Percentiles rank a stretch among this genome's conserved stretches.
Evolutionary conservation across 2,797 vertebrate genomes (phyloP).

Genomic region (Amblyopsis hoosieri): DNA sequence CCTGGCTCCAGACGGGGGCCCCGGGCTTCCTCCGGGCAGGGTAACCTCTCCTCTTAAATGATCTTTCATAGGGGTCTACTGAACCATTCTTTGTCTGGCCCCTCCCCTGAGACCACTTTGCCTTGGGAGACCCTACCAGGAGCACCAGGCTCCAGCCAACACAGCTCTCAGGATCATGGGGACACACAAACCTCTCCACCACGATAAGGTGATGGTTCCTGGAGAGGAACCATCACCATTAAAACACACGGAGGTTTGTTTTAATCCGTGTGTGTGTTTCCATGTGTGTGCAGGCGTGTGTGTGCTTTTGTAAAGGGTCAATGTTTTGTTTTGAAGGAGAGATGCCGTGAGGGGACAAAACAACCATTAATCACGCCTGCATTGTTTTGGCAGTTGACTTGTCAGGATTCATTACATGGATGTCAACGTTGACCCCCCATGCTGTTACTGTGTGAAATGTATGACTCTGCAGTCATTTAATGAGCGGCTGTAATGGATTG

Average conservation of each 20-base stretch:
- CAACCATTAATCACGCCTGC: conserved; percentile 67
- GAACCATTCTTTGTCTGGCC: too few species aligned
- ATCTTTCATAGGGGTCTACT: too few species aligned
- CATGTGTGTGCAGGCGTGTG: not conserved
- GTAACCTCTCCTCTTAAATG: too few species aligned
- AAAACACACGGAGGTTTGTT: conserved; percentile 7
- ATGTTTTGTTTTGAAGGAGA: conserved; percentile 57
- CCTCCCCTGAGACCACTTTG: too few species aligned
- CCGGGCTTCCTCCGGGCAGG: too few species aligned
- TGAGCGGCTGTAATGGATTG: conserved; percentile 17
- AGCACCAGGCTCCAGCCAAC: too few species aligned
- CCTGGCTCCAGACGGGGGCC: too few species aligned
- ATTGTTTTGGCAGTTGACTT: conserved; percentile 60
- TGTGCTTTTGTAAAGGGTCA: conserved; percentile 49
- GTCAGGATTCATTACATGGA: conserved; percentile 53
- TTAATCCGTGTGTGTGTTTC: conserved; percentile 16
- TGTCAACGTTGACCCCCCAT: conserved; percentile 59
- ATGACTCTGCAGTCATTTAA: conserved; percentile 47
- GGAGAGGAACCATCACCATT: not conserved
- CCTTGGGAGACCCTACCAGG: too few species aligned
- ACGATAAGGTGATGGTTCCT: not conserved
- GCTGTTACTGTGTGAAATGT: conserved; percentile 40
- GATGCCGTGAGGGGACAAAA: conserved; percentile 50
- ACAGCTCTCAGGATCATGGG: too few species aligned
- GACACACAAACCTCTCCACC: too few species aligned